Evolutionary conservation across 2,888 invertebrate species (phyloP), one percentile per base, ranked within the genome.

Genomic region (Taphrorychus bicolor): DNA sequence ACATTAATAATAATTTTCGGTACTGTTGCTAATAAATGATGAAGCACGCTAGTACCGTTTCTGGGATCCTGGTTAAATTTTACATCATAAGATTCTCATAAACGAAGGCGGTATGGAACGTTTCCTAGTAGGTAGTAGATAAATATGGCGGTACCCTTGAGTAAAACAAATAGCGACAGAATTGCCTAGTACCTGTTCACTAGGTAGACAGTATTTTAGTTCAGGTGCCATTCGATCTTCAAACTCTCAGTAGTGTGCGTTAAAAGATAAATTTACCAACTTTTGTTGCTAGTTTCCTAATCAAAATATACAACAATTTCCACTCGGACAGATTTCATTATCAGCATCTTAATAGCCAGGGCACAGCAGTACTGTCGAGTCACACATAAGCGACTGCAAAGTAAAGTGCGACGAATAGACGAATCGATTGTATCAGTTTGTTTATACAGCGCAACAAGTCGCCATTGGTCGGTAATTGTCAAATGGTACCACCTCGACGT

Each of bases 231-330:
- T n/a, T n/a, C n/a, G n/a, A n/a, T n/a, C n/a, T n/a, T n/a, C n/a
- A n/a, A n/a, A n/a, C n/a, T n/a, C n/a, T n/a, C n/a, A n/a, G n/a
- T n/a, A n/a, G n/a, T n/a, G n/a, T n/a, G n/a, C n/a, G n/a, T n/a
- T n/a, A n/a, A n/a, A n/a, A n/a, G n/a, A n/a, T n/a, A n/a, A 40
- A 7, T 5, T 14, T 1, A 45, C 45, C 45, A 45, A n/a, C 45
- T 14, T 14, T 16, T 14, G 7, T 7, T 45, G 14, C 45, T 45
- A n/a, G 14, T 2, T 17, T 56, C 48, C 64, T 58, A 42, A 49
- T 58, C 18, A 14, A 49, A 64, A 64, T 64, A 64, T 58, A 64
- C 64, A 52, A 22, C 58, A 57, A 58, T 64, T 64, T 58, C 52
- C 58, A 57, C 64, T 64, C 58, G 40, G 58, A 51, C 51, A 40